phyloP scores from a whole-genome alignment of 2,113 vertebrate genomes.

The Brienomyrus longianalis region DNA sequence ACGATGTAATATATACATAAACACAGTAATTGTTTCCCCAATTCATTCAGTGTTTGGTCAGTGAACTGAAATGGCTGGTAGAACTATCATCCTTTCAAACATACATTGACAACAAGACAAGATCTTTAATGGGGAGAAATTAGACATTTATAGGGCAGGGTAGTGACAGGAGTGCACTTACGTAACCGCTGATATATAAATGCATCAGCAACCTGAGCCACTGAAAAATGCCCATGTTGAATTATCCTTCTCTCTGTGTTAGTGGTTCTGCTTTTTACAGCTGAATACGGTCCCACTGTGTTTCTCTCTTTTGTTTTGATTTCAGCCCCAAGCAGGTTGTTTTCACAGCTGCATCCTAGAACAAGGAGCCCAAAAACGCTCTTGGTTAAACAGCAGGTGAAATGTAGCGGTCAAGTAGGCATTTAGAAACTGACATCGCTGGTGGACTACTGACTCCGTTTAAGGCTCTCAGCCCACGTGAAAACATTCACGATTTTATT shows the following conservation, averaged over 20 bases:
- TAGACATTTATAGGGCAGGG: neutral
- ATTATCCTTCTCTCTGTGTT: neutral
- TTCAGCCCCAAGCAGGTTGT: neutral
- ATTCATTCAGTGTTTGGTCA: neutral
- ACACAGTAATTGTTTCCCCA: neutral
- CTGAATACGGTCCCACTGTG: neutral
- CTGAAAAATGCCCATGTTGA: neutral
- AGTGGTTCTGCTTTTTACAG: neutral
- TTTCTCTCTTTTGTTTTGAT: neutral
- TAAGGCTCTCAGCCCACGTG: neutral
- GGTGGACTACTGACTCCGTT: neutral
- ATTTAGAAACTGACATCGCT: neutral
- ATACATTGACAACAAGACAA: neutral
- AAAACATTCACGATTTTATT: neutral
- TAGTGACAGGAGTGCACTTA: neutral
- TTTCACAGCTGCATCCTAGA: neutral
- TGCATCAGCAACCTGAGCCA: neutral
- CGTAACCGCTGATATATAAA: neutral
- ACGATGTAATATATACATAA: too few species aligned
- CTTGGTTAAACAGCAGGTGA: neutral
- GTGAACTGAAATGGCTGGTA: neutral
- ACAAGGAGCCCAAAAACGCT: neutral
- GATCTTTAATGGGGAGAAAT: neutral
- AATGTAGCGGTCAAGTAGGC: neutral
- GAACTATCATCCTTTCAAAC: neutral